These are phyloP conservation scores for Contarinia nasturtii DNA, from an alignment of 1,140 invertebrate genomes.

Conservation along the genomic window DNA sequence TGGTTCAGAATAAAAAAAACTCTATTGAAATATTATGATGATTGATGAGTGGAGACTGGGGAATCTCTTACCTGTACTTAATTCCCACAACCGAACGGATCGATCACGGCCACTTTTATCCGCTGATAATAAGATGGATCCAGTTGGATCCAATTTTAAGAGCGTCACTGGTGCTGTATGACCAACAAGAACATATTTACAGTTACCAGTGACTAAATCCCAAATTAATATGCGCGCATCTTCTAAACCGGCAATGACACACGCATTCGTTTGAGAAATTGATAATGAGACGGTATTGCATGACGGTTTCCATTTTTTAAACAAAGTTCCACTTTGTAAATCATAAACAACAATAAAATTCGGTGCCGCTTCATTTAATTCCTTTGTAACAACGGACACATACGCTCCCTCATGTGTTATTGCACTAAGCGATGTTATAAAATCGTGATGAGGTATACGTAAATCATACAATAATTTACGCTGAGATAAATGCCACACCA, in stretches of 20 bases:
- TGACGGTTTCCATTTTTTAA: conserved; percentile 77
- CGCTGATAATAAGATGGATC: conserved; percentile 46
- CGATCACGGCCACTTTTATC: conserved; percentile 47
- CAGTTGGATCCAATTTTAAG: conserved; percentile 47
- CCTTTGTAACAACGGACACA: conserved; percentile 46
- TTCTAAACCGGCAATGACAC: conserved; percentile 65
- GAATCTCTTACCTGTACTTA: conserved; percentile 39
- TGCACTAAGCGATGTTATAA: conserved; percentile 60
- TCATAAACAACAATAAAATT: conserved; percentile 85
- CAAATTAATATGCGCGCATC: conserved; percentile 67
- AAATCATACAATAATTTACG: conserved; percentile 71
- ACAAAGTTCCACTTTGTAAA: conserved; percentile 75
- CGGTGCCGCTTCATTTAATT: conserved; percentile 60
- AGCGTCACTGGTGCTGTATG: conserved; percentile 55
- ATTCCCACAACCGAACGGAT: conserved; percentile 59
- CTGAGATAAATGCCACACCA: conserved; percentile 72
- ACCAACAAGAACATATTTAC: conserved; percentile 36
- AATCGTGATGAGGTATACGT: conserved; percentile 73
- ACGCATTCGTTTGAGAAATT: conserved; percentile 57
- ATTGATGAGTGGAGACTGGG: neutral
- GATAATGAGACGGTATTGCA: conserved; percentile 59
- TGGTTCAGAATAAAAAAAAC: neutral
- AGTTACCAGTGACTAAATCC: conserved; percentile 64
- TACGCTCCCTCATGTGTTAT: conserved; percentile 69
- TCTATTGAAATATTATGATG: neutral